A percentile compares a stretch with the other conserved stretches of the same genome.
Conservation (phyloP, 2,888 invertebrate genomes). For the Scaptomyza reducta region DNA sequence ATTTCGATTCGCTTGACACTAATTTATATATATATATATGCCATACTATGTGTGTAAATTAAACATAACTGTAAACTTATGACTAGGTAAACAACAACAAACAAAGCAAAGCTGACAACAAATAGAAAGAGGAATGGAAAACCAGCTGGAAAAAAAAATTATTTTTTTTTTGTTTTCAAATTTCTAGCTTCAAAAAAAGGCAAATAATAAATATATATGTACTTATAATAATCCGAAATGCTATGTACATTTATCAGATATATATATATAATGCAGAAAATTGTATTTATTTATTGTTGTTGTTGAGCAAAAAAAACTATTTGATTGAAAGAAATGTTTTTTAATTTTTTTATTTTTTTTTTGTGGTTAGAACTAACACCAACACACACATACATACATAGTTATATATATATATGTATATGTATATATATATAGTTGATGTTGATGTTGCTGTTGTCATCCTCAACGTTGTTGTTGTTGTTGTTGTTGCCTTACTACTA, state of each 20-base stretch:
- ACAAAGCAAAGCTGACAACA: not conserved
- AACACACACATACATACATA: not conserved
- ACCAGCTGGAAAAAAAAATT: conserved; percentile 6
- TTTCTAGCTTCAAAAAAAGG: conserved; percentile 23
- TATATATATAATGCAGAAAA: conserved; percentile 16
- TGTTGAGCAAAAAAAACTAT: too few species aligned
- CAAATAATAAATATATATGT: conserved; percentile 18
- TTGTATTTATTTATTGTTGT: not conserved
- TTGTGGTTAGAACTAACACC: conserved; percentile 43
- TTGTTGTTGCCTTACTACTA: conserved; percentile 7
- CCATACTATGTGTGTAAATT: not conserved
- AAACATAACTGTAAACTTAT: conserved; percentile 5
- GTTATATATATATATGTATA: not conserved
- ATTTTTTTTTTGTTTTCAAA: conserved; percentile 12
- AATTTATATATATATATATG: not conserved
- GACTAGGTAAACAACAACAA: conserved; percentile 6
- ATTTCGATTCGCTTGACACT: conserved; percentile 3
- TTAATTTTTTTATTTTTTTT: conserved; percentile 25
- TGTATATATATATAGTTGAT: not conserved
- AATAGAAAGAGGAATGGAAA: not conserved
- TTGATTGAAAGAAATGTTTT: too few species aligned
- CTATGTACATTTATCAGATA: conserved; percentile 6
- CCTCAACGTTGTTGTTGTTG: not conserved
- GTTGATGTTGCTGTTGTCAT: not conserved
- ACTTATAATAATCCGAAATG: conserved; percentile 18